Evolutionary conservation across 2,113 vertebrate genomes (phyloP).

Genomic region (Globicephala melas): DNA sequence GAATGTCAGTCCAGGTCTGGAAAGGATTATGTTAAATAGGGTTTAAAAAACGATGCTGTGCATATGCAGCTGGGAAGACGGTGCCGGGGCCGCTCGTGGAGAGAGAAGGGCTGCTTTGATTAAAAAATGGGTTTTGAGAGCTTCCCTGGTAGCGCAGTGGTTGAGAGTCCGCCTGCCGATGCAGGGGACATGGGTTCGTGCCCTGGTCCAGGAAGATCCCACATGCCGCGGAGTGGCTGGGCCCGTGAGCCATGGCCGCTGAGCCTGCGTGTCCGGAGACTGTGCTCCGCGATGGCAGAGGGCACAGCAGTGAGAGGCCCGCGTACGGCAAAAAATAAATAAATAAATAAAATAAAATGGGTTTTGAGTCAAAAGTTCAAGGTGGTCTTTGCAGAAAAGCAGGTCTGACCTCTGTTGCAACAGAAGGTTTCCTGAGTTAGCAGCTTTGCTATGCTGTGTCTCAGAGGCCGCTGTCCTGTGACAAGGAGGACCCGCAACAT

Average conservation of each 20-base stretch:
- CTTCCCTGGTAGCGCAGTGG: too few relatives aligned
- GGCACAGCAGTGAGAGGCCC: too few relatives aligned
- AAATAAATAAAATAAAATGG: too few relatives aligned
- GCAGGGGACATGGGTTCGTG: too few relatives aligned
- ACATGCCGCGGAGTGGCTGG: too few relatives aligned
- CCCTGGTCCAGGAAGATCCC: too few relatives aligned
- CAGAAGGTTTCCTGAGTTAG: background rate
- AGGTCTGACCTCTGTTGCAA: background rate
- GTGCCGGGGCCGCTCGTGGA: background rate
- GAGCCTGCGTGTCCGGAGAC: too few relatives aligned
- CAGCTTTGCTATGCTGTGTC: background rate
- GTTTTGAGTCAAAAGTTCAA: background rate
- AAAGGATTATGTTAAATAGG: background rate
- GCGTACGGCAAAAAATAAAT: too few relatives aligned
- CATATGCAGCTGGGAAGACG: too few relatives aligned
- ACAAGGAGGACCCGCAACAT: background rate
- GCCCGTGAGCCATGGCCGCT: too few relatives aligned
- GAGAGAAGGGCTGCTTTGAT: background rate
- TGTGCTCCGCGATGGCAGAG: too few relatives aligned
- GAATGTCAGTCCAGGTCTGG: background rate
- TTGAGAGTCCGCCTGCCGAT: too few relatives aligned
- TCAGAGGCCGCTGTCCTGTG: background rate
- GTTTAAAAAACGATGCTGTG: background rate
- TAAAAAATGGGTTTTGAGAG: background rate
- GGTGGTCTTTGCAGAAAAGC: background rate